Evolutionary conservation across 2,888 invertebrate genomes (phyloP).

Genomic region (Rutpela maculata): DNA sequence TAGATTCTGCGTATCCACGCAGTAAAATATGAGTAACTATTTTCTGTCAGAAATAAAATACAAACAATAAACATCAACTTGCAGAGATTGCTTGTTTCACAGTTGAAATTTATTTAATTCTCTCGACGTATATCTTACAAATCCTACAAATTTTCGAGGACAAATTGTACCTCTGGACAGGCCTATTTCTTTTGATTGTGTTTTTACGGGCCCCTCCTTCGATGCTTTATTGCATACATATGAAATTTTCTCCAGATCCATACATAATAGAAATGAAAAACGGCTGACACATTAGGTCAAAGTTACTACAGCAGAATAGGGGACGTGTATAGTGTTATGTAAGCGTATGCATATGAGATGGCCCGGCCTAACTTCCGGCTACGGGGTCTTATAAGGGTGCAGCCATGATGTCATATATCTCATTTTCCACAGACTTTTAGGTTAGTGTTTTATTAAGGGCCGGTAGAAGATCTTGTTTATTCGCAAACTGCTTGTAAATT

Average conservation of each 20-base stretch:
- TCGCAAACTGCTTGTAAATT: constrained; percentile 44
- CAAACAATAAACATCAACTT: too few relatives aligned
- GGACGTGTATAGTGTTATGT: constrained; percentile 8
- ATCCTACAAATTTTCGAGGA: too few relatives aligned
- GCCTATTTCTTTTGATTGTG: too few relatives aligned
- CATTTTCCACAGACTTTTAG: constrained; percentile 39
- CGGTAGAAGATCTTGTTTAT: constrained; percentile 44
- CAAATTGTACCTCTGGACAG: too few relatives aligned
- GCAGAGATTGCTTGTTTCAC: too few relatives aligned
- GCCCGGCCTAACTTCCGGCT: background rate
- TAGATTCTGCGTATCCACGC: too few relatives aligned
- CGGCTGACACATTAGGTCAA: constrained; percentile 23
- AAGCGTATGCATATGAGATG: constrained; percentile 8
- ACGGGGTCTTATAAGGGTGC: background rate
- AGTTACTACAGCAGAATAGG: background rate
- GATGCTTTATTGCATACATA: background rate
- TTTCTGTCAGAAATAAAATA: too few relatives aligned
- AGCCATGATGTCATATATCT: constrained; percentile 34
- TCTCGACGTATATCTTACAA: too few relatives aligned
- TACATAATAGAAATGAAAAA: constrained; percentile 14
- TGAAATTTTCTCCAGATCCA: background rate
- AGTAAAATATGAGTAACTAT: too few relatives aligned
- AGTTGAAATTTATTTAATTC: too few relatives aligned
- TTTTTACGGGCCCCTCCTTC: background rate
- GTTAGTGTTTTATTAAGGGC: constrained; percentile 29